Percentiles rank a stretch among this genome's conserved stretches.
Conservation (phyloP, 2,797 vertebrate genomes). For the Takifugu rubripes region DNA sequence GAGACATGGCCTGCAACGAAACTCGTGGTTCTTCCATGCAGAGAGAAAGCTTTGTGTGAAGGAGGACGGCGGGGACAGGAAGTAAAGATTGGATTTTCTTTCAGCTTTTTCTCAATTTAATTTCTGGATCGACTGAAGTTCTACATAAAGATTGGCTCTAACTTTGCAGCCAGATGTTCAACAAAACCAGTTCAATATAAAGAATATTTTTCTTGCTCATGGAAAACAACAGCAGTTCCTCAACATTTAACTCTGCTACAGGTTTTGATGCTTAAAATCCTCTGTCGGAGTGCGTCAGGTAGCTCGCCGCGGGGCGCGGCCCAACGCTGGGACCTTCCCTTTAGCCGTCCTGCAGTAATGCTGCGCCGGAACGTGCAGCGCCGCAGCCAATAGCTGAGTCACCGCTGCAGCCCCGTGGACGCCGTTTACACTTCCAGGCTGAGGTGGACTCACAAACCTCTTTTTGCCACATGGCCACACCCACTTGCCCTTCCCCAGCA, state of each 20-base stretch:
- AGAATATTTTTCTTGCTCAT: not conserved
- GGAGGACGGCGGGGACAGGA: not conserved
- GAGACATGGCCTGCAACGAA: not conserved
- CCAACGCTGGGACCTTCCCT: constrained; percentile 13
- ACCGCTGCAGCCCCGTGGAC: constrained; percentile 38
- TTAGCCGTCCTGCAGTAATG: constrained; percentile 10
- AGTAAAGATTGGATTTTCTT: constrained; percentile 1
- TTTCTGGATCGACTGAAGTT: too few species aligned
- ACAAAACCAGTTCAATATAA: too few species aligned
- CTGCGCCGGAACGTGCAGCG: constrained; percentile 11
- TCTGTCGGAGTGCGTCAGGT: constrained; percentile 12
- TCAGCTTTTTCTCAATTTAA: too few species aligned
- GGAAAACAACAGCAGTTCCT: constrained; percentile 10
- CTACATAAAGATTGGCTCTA: too few species aligned
- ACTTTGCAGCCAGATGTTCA: too few species aligned
- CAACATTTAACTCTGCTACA: constrained; percentile 22
- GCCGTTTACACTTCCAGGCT: constrained; percentile 27
- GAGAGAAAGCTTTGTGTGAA: not conserved
- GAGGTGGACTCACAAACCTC: constrained; percentile 34
- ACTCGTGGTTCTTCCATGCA: not conserved
- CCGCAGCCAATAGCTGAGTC: constrained; percentile 49
- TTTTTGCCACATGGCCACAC: constrained; percentile 34
- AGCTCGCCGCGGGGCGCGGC: not conserved
- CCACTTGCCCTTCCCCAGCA: constrained; percentile 34
- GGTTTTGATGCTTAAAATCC: constrained; percentile 1